Evolutionary conservation across 2,888 invertebrate genomes (phyloP).

Genomic region (Chymomyza procnemis): DNA sequence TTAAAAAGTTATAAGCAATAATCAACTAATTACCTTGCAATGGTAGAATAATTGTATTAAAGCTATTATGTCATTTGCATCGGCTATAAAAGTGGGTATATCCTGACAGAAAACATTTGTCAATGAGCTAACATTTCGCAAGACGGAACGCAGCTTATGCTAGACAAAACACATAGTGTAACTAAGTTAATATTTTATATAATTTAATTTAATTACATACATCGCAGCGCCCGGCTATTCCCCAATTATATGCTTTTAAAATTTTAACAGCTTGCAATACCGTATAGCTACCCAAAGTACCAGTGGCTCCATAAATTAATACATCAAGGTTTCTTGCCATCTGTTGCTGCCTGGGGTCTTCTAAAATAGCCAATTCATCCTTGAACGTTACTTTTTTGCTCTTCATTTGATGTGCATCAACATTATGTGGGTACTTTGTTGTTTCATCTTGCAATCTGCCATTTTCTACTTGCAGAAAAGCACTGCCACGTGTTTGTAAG

Average conservation of each 20-base stretch:
- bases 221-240: slow-evolving; percentile 7
- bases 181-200: background rate
- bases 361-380: background rate
- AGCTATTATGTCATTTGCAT: background rate
- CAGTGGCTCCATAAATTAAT: slow-evolving; percentile 17
- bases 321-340: background rate
- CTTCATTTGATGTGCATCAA: background rate
- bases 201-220: background rate
- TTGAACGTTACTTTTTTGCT: background rate
- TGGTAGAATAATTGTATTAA: background rate
- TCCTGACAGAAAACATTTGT: background rate
- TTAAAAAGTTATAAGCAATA: background rate
- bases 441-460: background rate
- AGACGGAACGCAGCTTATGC: background rate
- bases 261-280: slow-evolving; percentile 6
- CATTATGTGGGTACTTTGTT: no score
- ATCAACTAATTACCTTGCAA: background rate
- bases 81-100: slow-evolving; percentile 7
- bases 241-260: slow-evolving; percentile 8
- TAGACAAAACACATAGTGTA: background rate
- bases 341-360: background rate
- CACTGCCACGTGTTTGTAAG: no score
- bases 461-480: background rate
- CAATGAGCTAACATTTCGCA: slow-evolving; percentile 5
- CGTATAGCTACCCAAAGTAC: slow-evolving; percentile 11